phyloP scores from a whole-genome alignment of 2,113 vertebrate genomes.

The Danionella cerebrum region DNA sequence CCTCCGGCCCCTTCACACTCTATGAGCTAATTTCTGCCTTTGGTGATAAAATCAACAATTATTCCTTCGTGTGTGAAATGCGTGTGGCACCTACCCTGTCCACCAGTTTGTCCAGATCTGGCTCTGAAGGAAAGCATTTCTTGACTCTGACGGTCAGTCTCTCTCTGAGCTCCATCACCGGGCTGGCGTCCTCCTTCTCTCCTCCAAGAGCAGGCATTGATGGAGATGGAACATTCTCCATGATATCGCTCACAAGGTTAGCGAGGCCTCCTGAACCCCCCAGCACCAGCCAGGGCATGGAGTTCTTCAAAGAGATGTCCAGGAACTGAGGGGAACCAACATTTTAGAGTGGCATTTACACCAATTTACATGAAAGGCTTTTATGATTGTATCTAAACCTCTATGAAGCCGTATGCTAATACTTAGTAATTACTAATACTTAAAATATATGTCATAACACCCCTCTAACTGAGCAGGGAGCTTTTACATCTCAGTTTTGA shows the following conservation, averaged over 20 bases:
- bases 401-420: too few relatives aligned
- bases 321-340: slow-evolving; percentile 56
- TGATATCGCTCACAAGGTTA: slow-evolving; percentile 69
- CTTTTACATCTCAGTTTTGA: too few relatives aligned
- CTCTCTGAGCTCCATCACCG: slow-evolving; percentile 50
- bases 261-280: slow-evolving; percentile 77
- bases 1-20: too few relatives aligned
- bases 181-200: slow-evolving; percentile 41
- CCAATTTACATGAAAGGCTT: too few relatives aligned
- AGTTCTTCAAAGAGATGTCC: slow-evolving; percentile 66
- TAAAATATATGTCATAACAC: too few relatives aligned
- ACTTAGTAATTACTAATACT: too few relatives aligned
- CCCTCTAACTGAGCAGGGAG: too few relatives aligned
- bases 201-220: slow-evolving; percentile 18
- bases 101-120: slow-evolving; percentile 54
- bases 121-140: slow-evolving; percentile 56
- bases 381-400: too few relatives aligned
- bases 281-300: slow-evolving; percentile 78
- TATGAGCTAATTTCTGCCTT: too few relatives aligned
- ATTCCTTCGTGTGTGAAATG: too few relatives aligned
- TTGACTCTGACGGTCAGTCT: slow-evolving; percentile 55
- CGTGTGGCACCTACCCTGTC: slow-evolving; percentile 49
- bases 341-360: not conserved
- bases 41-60: too few relatives aligned
- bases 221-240: slow-evolving; percentile 58